Evolutionary conservation across 2,888 invertebrate genomes (phyloP).

Genomic region (Spilosoma lubricipeda): DNA sequence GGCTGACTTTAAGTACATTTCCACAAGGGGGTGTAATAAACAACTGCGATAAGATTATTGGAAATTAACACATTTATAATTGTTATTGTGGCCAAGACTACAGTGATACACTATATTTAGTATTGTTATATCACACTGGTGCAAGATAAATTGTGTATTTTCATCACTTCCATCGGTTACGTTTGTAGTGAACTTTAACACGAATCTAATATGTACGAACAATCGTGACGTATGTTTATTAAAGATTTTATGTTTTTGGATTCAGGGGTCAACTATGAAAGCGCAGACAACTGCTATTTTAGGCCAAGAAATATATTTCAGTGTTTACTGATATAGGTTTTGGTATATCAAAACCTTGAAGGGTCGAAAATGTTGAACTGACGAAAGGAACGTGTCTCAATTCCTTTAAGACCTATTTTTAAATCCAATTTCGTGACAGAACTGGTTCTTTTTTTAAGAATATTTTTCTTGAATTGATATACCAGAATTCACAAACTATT

Average conservation of each 20-base stretch:
- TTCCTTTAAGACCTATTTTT: background rate
- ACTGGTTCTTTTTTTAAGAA: background rate
- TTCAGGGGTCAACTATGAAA: background rate
- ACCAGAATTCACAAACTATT: background rate
- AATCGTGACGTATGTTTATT: background rate
- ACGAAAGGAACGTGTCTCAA: background rate
- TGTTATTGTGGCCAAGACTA: slow-evolving; percentile 37
- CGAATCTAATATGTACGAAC: background rate
- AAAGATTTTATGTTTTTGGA: background rate
- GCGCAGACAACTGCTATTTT: background rate
- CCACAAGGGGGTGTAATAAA: slow-evolving; percentile 71
- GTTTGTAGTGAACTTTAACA: slow-evolving; percentile 16
- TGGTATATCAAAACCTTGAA: background rate
- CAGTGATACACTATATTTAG: slow-evolving; percentile 48
- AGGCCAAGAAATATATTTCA: background rate
- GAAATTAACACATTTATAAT: slow-evolving; percentile 59
- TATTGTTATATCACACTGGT: slow-evolving; percentile 21
- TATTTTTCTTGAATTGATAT: background rate
- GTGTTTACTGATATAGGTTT: too few relatives aligned
- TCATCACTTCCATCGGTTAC: slow-evolving; percentile 16
- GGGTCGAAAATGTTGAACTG: background rate
- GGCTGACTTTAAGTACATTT: slow-evolving; percentile 74
- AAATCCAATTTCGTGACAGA: background rate
- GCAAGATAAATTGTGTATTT: slow-evolving; percentile 38
- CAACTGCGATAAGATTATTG: slow-evolving; percentile 66